phyloP scores from a whole-genome alignment of 2,888 invertebrate genomes.

The Chymomyza fuscimana region DNA sequence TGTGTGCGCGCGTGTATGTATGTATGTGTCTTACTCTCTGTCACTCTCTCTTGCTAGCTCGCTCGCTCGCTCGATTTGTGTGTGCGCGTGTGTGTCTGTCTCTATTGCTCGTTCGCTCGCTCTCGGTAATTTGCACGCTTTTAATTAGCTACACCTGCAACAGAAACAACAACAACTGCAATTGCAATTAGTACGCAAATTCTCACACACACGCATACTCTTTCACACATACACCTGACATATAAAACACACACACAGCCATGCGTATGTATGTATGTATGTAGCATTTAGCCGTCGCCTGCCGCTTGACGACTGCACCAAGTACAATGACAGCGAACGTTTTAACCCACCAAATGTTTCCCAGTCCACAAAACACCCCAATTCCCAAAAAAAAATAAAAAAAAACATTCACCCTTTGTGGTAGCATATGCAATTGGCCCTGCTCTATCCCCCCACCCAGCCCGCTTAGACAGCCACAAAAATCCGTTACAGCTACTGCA shows the following conservation, averaged over 20 bases:
- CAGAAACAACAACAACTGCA: constrained; percentile 10
- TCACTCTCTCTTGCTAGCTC: constrained; percentile 23
- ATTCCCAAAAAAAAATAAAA: background rate
- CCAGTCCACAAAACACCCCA: background rate
- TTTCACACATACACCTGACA: background rate
- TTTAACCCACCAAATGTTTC: background rate
- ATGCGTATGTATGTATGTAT: background rate
- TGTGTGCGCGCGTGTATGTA: constrained; percentile 6
- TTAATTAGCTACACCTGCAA: constrained; percentile 44
- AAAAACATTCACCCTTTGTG: background rate
- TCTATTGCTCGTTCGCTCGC: constrained; percentile 45
- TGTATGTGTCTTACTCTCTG: background rate
- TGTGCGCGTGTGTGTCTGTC: constrained; percentile 17
- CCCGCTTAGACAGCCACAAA: background rate
- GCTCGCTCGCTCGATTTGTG: constrained; percentile 36
- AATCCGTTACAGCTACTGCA: background rate
- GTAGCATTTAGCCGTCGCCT: constrained; percentile 6
- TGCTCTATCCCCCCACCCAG: too few species aligned
- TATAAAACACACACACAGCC: background rate
- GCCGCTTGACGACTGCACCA: constrained; percentile 7
- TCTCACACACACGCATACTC: constrained; percentile 12
- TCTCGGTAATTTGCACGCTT: constrained; percentile 59
- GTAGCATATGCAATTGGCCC: background rate
- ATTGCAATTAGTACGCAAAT: constrained; percentile 12
- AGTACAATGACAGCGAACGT: background rate